A percentile compares a stretch with the other conserved stretches of the same genome.
Conservation (phyloP, 2,113 vertebrate genomes). For the Penelope pileata region DNA sequence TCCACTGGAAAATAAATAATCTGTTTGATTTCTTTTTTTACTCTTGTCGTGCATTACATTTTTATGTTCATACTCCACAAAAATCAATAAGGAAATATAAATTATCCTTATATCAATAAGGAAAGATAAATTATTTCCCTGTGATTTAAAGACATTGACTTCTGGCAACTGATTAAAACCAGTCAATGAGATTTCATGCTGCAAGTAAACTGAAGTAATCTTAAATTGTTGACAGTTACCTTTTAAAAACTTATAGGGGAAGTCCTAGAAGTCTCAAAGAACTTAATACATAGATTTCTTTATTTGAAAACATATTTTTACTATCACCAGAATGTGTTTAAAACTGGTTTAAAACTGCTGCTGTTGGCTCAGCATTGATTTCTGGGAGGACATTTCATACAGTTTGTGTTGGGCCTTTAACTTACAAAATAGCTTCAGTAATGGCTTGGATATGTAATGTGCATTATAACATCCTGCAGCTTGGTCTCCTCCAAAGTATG, state of each 20-base stretch:
- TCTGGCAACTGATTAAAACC: not conserved
- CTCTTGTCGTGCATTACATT: not conserved
- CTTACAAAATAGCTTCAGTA: not conserved
- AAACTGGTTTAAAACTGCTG: not conserved
- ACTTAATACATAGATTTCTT: not conserved
- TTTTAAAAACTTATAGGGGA: not conserved
- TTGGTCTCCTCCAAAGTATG: too few species aligned
- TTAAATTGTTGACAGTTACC: not conserved
- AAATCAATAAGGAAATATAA: not conserved
- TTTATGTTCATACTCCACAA: not conserved
- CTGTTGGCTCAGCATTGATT: not conserved
- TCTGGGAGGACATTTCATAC: not conserved
- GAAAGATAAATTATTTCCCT: not conserved
- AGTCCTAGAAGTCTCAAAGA: not conserved
- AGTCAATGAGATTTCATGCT: not conserved
- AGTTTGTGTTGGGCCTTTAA: not conserved
- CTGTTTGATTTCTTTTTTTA: not conserved
- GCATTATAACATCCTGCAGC: too few species aligned
- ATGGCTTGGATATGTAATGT: not conserved
- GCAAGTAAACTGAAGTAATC: not conserved
- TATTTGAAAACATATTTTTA: not conserved
- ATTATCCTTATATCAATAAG: not conserved
- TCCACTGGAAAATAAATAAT: not conserved
- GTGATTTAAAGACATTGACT: not conserved
- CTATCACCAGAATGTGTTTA: not conserved